Evolutionary conservation across 2,797 vertebrate genomes (phyloP).

Genomic region (Huso huso): DNA sequence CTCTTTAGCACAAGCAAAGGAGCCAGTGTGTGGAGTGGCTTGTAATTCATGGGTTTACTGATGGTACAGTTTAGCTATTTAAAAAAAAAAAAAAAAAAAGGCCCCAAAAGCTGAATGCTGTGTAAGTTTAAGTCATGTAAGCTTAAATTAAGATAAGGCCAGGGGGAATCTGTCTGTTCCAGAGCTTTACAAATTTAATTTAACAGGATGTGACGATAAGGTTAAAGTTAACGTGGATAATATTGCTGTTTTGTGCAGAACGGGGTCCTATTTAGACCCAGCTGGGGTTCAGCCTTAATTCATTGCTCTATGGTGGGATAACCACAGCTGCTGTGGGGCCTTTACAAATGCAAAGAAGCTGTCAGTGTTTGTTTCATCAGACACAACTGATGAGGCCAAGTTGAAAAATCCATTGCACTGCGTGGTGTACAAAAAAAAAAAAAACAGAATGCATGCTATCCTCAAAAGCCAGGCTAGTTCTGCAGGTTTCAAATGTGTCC

Average conservation of each 20-base stretch:
- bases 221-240: slow-evolving; percentile 69
- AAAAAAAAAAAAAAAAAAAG: too few species aligned
- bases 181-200: slow-evolving; percentile 30
- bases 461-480: slow-evolving; percentile 35
- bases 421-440: slow-evolving; percentile 40
- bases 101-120: too few species aligned
- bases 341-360: slow-evolving; percentile 99
- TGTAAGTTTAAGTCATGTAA: too few species aligned
- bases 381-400: slow-evolving; percentile 94
- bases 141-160: too few species aligned
- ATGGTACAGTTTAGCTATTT: too few species aligned
- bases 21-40: slow-evolving; percentile 13
- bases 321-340: slow-evolving; percentile 97
- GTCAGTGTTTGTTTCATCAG: slow-evolving; percentile 99
- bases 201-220: slow-evolving; percentile 64
- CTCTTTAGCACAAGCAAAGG: slow-evolving; percentile 5
- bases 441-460: slow-evolving; percentile 28
- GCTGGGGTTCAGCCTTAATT: slow-evolving; percentile 88
- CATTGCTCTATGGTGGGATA: slow-evolving; percentile 91
- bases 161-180: too few species aligned
- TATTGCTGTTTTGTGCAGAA: slow-evolving; percentile 81
- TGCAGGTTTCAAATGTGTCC: slow-evolving; percentile 40
- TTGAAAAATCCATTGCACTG: slow-evolving; percentile 82
- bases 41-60: slow-evolving; percentile 15
- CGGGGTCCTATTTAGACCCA: slow-evolving; percentile 84